phyloP scores from a whole-genome alignment of 2,797 vertebrate species.

The Schizopygopsis malacanthus region DNA sequence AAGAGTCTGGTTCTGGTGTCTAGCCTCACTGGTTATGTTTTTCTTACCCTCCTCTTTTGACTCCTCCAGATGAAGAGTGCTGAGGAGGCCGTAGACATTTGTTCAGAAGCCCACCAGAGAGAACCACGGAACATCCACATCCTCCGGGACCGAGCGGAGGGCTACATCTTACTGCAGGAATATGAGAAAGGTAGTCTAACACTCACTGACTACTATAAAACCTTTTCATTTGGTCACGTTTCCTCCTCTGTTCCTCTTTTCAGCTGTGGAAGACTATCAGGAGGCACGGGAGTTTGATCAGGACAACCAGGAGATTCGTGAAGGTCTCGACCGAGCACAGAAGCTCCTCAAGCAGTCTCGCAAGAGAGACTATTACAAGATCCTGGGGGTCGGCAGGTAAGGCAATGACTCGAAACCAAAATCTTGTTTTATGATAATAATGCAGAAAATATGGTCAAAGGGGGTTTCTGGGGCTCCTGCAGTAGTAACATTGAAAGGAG shows the following conservation, averaged over 20 bases:
- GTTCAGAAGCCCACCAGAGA: constrained; percentile 84
- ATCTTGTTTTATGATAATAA: neutral
- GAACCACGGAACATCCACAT: constrained; percentile 82
- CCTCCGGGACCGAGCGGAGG: constrained; percentile 84
- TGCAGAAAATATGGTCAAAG: neutral
- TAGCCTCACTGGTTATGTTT: neutral
- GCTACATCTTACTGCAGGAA: constrained; percentile 85
- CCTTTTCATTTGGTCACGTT: neutral
- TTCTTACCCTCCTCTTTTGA: neutral
- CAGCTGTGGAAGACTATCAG: constrained; percentile 86
- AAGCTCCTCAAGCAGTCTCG: constrained; percentile 84
- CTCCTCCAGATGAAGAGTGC: constrained; percentile 69
- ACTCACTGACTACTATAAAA: neutral
- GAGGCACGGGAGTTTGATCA: constrained; percentile 83
- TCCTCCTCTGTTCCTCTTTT: neutral
- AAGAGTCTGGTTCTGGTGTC: neutral
- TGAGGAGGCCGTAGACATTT: constrained; percentile 77
- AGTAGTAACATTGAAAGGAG: neutral
- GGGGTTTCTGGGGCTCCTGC: neutral
- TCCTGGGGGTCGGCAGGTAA: constrained; percentile 84
- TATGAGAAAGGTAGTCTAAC: constrained; percentile 80
- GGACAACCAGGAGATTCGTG: constrained; percentile 79
- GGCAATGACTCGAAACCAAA: neutral
- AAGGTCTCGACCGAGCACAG: constrained; percentile 84
- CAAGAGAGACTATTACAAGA: constrained; percentile 88